Percentiles rank a stretch among this genome's conserved stretches.
Conservation (phyloP, 1,140 invertebrate genomes). For the Eriosoma lanigerum region DNA sequence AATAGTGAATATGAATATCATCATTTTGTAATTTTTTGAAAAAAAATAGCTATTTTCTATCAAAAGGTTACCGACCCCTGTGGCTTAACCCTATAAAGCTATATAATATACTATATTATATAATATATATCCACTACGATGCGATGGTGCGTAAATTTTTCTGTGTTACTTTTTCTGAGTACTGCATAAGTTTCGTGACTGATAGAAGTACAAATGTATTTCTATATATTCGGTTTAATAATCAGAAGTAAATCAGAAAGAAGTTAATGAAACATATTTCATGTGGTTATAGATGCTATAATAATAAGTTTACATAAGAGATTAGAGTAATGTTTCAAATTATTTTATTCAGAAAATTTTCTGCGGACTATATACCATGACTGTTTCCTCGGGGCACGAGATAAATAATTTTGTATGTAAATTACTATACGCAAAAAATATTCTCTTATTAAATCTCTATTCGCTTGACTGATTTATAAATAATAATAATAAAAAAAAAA, state of each 20-base stretch:
- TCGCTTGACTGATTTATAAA: conserved; percentile 10
- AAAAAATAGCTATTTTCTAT: too few relatives aligned
- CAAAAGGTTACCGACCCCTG: too few relatives aligned
- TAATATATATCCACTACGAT: too few relatives aligned
- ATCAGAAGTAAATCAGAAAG: conserved; percentile 1
- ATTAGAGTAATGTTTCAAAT: conserved; percentile 14
- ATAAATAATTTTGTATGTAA: not conserved
- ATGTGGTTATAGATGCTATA: not conserved
- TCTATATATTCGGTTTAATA: not conserved
- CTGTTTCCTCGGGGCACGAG: conserved; percentile 1
- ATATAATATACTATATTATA: too few relatives aligned
- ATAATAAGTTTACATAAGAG: conserved; percentile 22
- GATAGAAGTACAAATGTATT: not conserved
- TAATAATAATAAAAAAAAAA: not conserved
- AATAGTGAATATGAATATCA: too few relatives aligned
- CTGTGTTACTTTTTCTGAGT: too few relatives aligned
- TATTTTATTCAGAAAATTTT: not conserved
- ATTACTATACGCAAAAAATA: not conserved
- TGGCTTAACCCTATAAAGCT: too few relatives aligned
- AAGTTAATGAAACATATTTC: not conserved
- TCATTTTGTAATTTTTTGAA: too few relatives aligned
- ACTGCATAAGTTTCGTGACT: conserved; percentile 9
- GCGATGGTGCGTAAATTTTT: too few relatives aligned
- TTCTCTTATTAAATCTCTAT: conserved; percentile 5
- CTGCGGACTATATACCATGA: not conserved